These are phyloP conservation scores for Probosciger aterrimus DNA, from an alignment of 2,113 vertebrate species.

Conservation along the genomic window DNA sequence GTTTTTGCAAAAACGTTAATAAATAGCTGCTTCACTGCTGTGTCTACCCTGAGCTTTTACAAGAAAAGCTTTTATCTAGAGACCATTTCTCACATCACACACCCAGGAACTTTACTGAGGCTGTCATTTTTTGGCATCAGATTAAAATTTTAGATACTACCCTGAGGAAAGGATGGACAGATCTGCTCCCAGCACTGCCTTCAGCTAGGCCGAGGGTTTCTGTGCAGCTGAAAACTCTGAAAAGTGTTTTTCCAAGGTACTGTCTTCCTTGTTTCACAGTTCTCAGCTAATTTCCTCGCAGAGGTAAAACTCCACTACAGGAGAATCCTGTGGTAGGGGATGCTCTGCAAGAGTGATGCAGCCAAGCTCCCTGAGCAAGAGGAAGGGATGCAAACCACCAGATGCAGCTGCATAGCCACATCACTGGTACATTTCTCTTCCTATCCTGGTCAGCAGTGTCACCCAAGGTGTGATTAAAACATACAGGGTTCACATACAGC, in stretches of 20 bases:
- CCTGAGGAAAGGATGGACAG: background rate
- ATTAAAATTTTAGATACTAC: background rate
- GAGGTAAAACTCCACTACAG: background rate
- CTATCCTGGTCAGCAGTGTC: background rate
- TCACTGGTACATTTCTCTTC: background rate
- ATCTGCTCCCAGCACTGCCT: background rate
- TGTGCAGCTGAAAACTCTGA: background rate
- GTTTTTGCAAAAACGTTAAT: background rate
- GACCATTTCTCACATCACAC: background rate
- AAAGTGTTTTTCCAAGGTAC: background rate
- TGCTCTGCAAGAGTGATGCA: background rate
- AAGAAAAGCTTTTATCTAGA: background rate
- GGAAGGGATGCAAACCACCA: background rate
- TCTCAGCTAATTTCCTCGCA: background rate
- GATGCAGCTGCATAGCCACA: background rate
- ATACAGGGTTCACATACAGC: background rate
- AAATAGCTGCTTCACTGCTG: background rate
- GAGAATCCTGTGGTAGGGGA: fast-evolving
- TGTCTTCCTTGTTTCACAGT: background rate
- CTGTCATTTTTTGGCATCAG: background rate
- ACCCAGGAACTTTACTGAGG: background rate
- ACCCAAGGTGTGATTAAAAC: background rate
- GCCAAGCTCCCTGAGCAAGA: fast-evolving
- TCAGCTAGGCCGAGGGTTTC: background rate
- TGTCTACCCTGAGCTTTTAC: background rate